Percentiles rank a stretch among this genome's conserved stretches.
These are phyloP conservation scores for Petrocephalus schoutedeni DNA, from an alignment of 2,797 vertebrate genomes.

Conservation along the genomic window DNA sequence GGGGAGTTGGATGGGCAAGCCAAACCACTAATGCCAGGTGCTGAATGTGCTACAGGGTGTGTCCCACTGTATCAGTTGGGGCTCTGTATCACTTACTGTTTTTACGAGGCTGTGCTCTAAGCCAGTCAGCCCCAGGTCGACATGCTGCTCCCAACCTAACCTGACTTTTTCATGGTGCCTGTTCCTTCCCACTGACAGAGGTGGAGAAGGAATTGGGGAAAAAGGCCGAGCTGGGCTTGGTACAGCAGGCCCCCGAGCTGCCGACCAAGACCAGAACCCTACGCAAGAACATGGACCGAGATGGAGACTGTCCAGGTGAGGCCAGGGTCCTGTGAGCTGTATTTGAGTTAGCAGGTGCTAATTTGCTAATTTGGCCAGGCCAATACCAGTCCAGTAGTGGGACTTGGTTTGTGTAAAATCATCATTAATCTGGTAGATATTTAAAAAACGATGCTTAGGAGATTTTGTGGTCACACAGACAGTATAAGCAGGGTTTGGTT, in stretches of 20 bases:
- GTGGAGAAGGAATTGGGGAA: constrained; percentile 97
- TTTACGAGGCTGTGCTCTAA: neutral
- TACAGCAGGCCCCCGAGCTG: constrained; percentile 88
- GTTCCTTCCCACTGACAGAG: constrained; percentile 59
- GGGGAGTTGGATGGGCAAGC: neutral
- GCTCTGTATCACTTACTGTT: neutral
- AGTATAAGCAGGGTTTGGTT: neutral
- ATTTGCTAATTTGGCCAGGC: neutral
- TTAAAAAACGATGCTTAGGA: neutral
- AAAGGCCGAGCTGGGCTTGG: constrained; percentile 63
- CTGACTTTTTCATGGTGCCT: neutral
- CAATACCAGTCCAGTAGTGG: neutral
- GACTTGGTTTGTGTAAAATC: neutral
- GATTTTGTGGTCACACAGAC: neutral
- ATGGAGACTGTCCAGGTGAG: constrained; percentile 71
- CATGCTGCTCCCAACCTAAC: neutral
- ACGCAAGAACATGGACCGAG: constrained; percentile 77
- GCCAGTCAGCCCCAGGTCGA: neutral
- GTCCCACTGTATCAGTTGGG: neutral
- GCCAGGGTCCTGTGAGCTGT: neutral
- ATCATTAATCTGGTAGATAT: neutral
- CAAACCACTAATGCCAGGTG: neutral
- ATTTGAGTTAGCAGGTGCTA: neutral
- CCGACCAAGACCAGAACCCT: constrained; percentile 90
- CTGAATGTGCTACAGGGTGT: neutral